phyloP scores from a whole-genome alignment of 2,113 vertebrate genomes.

The Pterocles gutturalis region DNA sequence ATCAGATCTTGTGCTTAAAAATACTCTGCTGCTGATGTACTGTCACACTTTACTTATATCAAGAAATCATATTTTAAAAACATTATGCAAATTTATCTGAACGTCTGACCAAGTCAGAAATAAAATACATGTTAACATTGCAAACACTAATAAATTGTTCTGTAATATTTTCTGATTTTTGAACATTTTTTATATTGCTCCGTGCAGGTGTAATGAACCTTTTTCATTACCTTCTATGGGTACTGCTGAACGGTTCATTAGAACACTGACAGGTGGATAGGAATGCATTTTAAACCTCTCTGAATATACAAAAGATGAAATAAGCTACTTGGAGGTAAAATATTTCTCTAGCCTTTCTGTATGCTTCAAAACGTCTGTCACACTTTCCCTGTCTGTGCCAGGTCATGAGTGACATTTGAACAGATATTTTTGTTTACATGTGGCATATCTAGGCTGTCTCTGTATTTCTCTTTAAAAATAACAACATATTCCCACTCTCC shows the following conservation, averaged over 20 bases:
- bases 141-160: neutral
- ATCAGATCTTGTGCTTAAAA: neutral
- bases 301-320: neutral
- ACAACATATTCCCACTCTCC: neutral
- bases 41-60: neutral
- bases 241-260: neutral
- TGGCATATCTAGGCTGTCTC: conserved; percentile 1
- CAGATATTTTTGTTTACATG: conserved; percentile 13
- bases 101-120: neutral
- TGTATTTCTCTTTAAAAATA: conserved; percentile 21
- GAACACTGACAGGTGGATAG: neutral
- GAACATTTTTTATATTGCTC: neutral
- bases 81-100: neutral
- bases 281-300: conserved; percentile 5
- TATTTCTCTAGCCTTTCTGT: neutral
- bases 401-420: conserved; percentile 38
- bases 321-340: neutral
- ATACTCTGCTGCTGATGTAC: neutral
- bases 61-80: neutral
- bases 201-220: neutral
- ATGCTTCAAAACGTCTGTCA: conserved; percentile 1
- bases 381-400: neutral
- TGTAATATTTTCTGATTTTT: neutral
- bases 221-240: neutral
- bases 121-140: neutral